phyloP scores from a whole-genome alignment of 2,113 vertebrate species.

The Verasper variegatus region DNA sequence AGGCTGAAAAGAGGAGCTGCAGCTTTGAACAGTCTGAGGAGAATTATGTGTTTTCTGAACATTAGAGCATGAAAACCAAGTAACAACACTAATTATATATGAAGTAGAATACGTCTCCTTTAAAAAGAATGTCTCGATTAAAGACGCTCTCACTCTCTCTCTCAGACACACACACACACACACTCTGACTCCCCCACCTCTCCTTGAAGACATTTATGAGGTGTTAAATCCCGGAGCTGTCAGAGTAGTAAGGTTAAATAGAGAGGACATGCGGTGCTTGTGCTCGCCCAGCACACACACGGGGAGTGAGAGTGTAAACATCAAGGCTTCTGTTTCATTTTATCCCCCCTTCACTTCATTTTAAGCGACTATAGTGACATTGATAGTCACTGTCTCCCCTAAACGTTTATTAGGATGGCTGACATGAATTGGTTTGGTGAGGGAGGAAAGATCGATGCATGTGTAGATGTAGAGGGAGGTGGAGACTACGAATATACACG shows the following conservation, averaged over 20 bases:
- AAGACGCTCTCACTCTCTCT: too few relatives aligned
- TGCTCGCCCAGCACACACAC: not conserved
- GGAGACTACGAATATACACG: too few relatives aligned
- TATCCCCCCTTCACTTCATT: conserved; percentile 21
- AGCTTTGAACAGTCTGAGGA: too few relatives aligned
- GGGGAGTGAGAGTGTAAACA: conserved; percentile 4
- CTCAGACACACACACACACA: not conserved
- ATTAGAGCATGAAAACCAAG: too few relatives aligned
- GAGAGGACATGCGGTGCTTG: conserved; percentile 35
- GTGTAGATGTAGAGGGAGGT: too few relatives aligned
- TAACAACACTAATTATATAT: too few relatives aligned
- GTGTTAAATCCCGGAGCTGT: conserved; percentile 54
- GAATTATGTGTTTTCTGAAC: too few relatives aligned
- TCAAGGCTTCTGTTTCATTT: conserved; percentile 15
- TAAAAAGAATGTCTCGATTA: not conserved
- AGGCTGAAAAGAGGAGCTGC: too few relatives aligned
- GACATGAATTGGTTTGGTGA: not conserved
- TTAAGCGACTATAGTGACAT: conserved; percentile 1
- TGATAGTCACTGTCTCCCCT: not conserved
- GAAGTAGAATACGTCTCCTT: too few relatives aligned
- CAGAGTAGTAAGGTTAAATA: conserved; percentile 50
- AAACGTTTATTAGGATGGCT: not conserved
- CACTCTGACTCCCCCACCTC: conserved; percentile 13
- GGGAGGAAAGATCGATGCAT: too few relatives aligned
- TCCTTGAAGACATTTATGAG: conserved; percentile 57